Evolutionary conservation across 2,888 invertebrate species (phyloP).

Genomic region (Opisthograptis luteolata): DNA sequence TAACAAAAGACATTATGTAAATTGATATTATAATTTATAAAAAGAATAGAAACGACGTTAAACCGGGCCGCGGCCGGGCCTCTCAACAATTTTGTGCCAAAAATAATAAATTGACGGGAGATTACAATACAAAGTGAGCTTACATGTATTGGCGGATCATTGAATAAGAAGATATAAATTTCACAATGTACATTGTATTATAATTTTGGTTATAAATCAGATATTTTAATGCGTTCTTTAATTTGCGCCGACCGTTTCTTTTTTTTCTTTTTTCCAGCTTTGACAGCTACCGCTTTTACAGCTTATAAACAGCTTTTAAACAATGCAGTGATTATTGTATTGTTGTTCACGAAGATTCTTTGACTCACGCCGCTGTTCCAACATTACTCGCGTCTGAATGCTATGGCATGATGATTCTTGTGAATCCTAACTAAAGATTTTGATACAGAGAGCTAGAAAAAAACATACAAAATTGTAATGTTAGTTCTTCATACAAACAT

Average conservation of each 20-base stretch:
- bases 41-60: conserved; percentile 37
- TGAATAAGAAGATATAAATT: conserved; percentile 63
- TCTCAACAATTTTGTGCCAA: conserved; percentile 40
- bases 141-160: conserved; percentile 53
- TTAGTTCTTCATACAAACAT: too few relatives aligned
- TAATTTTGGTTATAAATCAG: conserved; percentile 71
- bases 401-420: too few relatives aligned
- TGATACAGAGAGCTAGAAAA: too few relatives aligned
- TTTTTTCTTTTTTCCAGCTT: conserved; percentile 48
- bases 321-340: conserved; percentile 1
- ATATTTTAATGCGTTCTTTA: conserved; percentile 64
- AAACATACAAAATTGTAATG: too few relatives aligned
- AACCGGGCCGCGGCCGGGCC: conserved; percentile 39
- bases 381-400: too few relatives aligned
- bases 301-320: conserved; percentile 40
- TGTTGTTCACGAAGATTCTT: neutral
- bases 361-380: neutral
- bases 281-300: conserved; percentile 54
- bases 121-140: conserved; percentile 51
- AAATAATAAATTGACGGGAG: conserved; percentile 46
- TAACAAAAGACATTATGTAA: conserved; percentile 55
- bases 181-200: conserved; percentile 68
- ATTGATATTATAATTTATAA: conserved; percentile 42
- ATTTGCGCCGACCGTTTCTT: conserved; percentile 63
- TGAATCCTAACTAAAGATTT: too few relatives aligned